Conservation (phyloP, 2,113 vertebrate species). For the Neolamprologus falcicula region DNA sequence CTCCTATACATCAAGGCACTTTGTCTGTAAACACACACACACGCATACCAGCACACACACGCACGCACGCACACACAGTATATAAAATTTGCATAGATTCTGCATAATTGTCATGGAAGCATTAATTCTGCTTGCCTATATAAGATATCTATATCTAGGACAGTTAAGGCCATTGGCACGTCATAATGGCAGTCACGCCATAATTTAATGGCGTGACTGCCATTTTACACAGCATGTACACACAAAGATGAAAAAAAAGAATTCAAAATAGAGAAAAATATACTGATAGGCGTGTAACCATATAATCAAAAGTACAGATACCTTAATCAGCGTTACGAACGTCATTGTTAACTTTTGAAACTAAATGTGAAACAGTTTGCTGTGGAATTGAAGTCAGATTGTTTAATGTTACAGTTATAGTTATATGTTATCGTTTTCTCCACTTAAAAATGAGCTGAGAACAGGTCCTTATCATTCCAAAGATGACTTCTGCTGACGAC, state of each 20-base stretch:
- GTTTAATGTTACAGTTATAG: background rate
- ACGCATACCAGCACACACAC: background rate
- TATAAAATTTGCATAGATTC: constrained; percentile 14
- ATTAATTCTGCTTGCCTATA: background rate
- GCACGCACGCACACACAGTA: background rate
- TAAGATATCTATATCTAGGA: background rate
- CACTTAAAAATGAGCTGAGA: background rate
- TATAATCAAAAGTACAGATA: constrained; percentile 41
- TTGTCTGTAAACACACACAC: background rate
- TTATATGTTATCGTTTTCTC: background rate
- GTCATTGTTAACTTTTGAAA: constrained; percentile 16
- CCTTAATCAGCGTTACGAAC: constrained; percentile 26
- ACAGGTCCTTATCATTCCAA: constrained; percentile 22
- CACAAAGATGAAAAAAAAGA: background rate
- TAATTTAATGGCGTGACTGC: background rate
- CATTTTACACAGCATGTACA: background rate
- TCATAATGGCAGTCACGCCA: background rate
- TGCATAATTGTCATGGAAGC: background rate
- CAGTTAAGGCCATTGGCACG: background rate
- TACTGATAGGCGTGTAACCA: background rate
- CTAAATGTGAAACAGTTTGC: constrained; percentile 17
- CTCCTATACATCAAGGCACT: background rate
- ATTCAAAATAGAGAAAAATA: background rate
- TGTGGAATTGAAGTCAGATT: constrained; percentile 4
- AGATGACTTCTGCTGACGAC: background rate